Base-by-base conservation (phyloP, 2,113 vertebrate species). In the Crotalus tigris region DNA sequence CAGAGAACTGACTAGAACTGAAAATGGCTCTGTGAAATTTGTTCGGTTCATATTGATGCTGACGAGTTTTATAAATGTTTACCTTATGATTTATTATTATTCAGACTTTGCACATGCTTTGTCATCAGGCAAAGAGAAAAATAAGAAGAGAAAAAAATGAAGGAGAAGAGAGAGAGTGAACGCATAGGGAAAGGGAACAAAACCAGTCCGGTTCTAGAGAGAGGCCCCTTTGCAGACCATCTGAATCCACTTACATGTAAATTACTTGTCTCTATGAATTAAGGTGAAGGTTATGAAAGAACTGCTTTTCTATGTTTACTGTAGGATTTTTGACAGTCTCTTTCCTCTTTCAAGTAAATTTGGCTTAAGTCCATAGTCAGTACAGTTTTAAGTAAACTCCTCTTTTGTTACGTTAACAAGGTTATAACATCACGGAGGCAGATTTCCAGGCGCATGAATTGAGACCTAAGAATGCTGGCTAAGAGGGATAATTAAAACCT, bases 321-420 rank as follows among this genome's bases (percentile, higher is more conserved):
- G 96, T 98, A 98, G 98, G 97, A 97, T 98, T 98, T 98, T 98
- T 98, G 98, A 98, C 98, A 98, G 98, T 98, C 98, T 98, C 97
- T 98, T 98, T 98, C 98, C 98, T 98, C 98, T 98, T 98, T 98
- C 98, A 98, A 98, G 98, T 98, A 98, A 98, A 98, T 98, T 98
- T 98, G 98, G 98, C 98, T 97, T 97, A 98, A 97, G 97, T 98
- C 98, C 98, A 98, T 97, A 97, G 97, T 98, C 98, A 98, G 98
- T 97, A 97, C 97, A 98, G 98, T 98, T 97, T 98, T 98, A 98
- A 98, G 98, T 98, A 98, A 98, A 98, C 98, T 98, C 98, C 97
- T 98, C 97, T 98, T 98, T 98, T 98, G 98, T 98, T 98, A 98
- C 98, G 98, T 98, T 98, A 98, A 98, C 98, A 98, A 98, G 98